phyloP scores from a whole-genome alignment of 2,113 vertebrate genomes.

The Cyprinodon brontotheroides region DNA sequence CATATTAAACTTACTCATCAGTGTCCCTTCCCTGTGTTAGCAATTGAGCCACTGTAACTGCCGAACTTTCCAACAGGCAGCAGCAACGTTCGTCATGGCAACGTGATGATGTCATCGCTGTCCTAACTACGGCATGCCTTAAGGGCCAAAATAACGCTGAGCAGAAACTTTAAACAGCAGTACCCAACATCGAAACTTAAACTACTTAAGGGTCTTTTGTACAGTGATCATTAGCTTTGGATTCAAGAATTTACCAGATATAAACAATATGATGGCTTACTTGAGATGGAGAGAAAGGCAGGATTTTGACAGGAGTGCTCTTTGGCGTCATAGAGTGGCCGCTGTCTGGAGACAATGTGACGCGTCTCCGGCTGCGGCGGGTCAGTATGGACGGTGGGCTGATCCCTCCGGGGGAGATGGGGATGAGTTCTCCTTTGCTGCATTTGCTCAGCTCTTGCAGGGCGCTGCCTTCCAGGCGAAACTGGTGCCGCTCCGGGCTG shows the following conservation, averaged over 20 bases:
- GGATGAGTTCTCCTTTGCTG: slow-evolving; percentile 94
- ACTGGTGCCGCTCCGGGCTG: slow-evolving; percentile 78
- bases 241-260: neutral
- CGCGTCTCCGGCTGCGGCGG: slow-evolving; percentile 86
- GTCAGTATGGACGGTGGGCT: slow-evolving; percentile 89
- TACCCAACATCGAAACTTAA: no score
- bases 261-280: slow-evolving; percentile 62
- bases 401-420: slow-evolving; percentile 89
- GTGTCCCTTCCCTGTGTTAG: no score
- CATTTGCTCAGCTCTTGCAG: slow-evolving; percentile 93
- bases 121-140: no score
- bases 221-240: neutral
- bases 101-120: no score
- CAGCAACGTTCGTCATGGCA: no score
- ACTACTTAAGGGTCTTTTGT: no score
- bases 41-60: no score
- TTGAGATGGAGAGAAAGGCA: slow-evolving; percentile 98
- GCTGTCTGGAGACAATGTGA: slow-evolving; percentile 86
- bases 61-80: no score
- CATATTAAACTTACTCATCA: no score
- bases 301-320: slow-evolving; percentile 91
- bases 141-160: no score
- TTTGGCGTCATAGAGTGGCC: slow-evolving; percentile 93
- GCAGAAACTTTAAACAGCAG: no score
- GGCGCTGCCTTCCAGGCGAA: slow-evolving; percentile 90